phyloP scores from a whole-genome alignment of 2,888 invertebrate species.

The Zele albiditarsus region DNA sequence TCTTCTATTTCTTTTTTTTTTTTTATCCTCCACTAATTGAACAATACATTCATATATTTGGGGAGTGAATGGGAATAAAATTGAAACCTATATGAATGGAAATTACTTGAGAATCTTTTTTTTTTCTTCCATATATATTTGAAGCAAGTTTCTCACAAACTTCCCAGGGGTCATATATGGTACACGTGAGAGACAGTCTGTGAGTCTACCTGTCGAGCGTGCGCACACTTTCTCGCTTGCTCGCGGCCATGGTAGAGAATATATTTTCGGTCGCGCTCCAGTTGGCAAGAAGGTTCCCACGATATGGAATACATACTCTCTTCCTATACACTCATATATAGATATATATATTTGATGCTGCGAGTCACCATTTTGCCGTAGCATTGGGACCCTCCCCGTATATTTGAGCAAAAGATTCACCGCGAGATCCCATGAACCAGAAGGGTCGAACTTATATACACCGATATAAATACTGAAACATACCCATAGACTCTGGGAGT shows the following conservation, averaged over 20 bases:
- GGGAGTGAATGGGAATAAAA: not conserved
- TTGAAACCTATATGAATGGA: not conserved
- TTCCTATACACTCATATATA: not conserved
- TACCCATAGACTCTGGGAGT: not conserved
- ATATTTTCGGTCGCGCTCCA: slow-evolving; percentile 64
- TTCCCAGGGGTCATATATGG: slow-evolving; percentile 27
- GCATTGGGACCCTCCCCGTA: slow-evolving; percentile 44
- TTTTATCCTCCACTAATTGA: not conserved
- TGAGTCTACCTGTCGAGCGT: slow-evolving; percentile 35
- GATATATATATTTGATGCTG: slow-evolving; percentile 28
- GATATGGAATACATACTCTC: slow-evolving; percentile 62
- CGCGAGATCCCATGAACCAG: slow-evolving; percentile 36
- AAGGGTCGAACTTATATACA: not conserved
- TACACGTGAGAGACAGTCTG: slow-evolving; percentile 29
- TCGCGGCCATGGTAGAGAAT: slow-evolving; percentile 17
- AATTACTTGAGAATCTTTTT: not conserved
- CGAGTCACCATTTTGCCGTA: slow-evolving; percentile 48
- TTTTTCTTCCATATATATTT: not conserved
- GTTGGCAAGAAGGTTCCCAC: slow-evolving; percentile 72
- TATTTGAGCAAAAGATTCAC: slow-evolving; percentile 6
- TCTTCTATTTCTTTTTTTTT: no score
- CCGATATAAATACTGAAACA: not conserved
- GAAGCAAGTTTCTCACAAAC: slow-evolving; percentile 43
- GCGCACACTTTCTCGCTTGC: slow-evolving; percentile 35
- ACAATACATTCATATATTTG: slow-evolving; percentile 3